These are phyloP conservation scores for Pediacus dermestoides DNA, from an alignment of 2,888 invertebrate species.

Conservation along the genomic window DNA sequence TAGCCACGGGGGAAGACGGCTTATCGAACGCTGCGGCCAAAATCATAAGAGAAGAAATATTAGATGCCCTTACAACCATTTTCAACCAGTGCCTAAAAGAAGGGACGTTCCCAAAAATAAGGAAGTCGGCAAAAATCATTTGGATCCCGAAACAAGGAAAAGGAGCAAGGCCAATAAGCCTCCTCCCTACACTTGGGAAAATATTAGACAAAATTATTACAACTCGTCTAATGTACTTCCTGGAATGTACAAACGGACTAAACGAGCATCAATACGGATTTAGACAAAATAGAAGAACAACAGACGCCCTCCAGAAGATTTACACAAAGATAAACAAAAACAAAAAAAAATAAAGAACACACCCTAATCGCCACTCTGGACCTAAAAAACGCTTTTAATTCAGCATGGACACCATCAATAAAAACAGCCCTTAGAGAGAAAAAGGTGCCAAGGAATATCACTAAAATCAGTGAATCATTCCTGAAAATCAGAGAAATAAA, in stretches of 20 bases:
- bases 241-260: conserved; percentile 22
- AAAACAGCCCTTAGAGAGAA: background rate
- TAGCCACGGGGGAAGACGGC: conserved; percentile 12
- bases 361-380: conserved; percentile 21
- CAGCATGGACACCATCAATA: conserved; percentile 15
- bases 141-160: conserved; percentile 27
- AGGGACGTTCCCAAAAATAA: conserved; percentile 24
- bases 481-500: conserved; percentile 16
- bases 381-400: conserved; percentile 14
- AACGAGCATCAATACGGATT: conserved; percentile 24
- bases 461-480: conserved; percentile 16
- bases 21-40: conserved; percentile 13
- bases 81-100: conserved; percentile 13
- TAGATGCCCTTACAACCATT: background rate
- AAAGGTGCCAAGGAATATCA: conserved; percentile 13
- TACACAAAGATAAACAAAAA: conserved; percentile 4
- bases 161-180: conserved; percentile 30
- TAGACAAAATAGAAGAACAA: conserved; percentile 27
- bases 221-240: conserved; percentile 22
- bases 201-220: conserved; percentile 32
- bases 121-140: conserved; percentile 27
- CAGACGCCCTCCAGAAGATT: conserved; percentile 27
- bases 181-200: conserved; percentile 32
- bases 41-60: conserved; percentile 1
- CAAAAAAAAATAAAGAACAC: conserved; percentile 12